phyloP scores from a whole-genome alignment of 35 echinoderm and acorn worm species.

The Apostichopus japonicus region DNA sequence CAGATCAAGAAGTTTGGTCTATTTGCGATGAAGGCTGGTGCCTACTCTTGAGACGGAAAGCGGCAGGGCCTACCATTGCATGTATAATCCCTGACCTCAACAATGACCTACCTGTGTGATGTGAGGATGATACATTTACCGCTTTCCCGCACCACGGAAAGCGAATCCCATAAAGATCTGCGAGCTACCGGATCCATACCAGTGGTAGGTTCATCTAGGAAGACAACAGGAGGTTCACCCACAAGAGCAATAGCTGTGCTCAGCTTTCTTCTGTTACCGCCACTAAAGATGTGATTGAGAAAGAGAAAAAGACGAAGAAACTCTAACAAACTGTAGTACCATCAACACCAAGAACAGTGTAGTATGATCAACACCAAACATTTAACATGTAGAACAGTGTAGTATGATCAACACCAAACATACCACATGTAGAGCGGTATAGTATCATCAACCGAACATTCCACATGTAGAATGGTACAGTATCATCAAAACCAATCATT shows the following conservation, averaged over 20 bases:
- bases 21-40: no score
- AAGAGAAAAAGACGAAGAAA: background rate
- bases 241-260: constrained; percentile 84
- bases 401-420: no score
- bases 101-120: constrained; percentile 83
- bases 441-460: no score
- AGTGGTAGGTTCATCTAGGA: constrained; percentile 88
- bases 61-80: background rate
- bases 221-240: constrained; percentile 82
- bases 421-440: no score
- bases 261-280: constrained; percentile 80
- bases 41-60: no score
- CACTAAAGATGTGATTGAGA: constrained; percentile 53
- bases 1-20: no score
- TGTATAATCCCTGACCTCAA: background rate
- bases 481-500: no score
- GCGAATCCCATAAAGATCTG: constrained; percentile 78
- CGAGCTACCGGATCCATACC: constrained; percentile 86
- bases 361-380: no score
- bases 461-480: no score
- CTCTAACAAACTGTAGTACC: background rate
- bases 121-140: constrained; percentile 86
- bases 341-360: no score
- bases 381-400: no score
- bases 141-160: constrained; percentile 64